Percentiles rank a stretch among this genome's conserved stretches.
Conservation (phyloP, 2,888 invertebrate species). For the Cetonia aurata region DNA sequence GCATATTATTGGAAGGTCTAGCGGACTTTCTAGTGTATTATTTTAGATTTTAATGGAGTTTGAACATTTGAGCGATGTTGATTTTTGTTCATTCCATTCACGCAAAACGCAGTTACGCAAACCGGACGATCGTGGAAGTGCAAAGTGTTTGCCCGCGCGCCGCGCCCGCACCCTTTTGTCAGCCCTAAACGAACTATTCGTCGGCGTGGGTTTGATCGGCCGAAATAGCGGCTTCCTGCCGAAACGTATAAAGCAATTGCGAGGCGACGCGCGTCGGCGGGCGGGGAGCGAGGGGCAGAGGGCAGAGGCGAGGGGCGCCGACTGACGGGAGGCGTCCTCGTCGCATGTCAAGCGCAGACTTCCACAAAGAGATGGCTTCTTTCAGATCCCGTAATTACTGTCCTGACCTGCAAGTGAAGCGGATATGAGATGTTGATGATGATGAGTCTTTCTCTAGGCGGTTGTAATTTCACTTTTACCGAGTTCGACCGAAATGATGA, state of each 20-base stretch:
- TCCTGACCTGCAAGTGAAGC: slow-evolving; percentile 60
- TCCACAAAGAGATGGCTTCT: slow-evolving; percentile 64
- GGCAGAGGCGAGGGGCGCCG: background rate
- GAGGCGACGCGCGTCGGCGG: slow-evolving; percentile 44
- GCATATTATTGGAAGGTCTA: no score
- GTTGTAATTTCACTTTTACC: slow-evolving; percentile 47
- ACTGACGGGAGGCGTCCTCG: slow-evolving; percentile 56
- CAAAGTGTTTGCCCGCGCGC: slow-evolving; percentile 9
- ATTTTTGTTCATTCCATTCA: no score
- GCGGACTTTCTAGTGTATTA: no score
- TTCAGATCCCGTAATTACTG: slow-evolving; percentile 63
- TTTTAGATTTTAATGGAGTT: no score
- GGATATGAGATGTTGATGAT: slow-evolving; percentile 42
- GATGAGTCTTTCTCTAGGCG: slow-evolving; percentile 50
- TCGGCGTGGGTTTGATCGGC: no score
- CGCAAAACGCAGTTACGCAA: no score
- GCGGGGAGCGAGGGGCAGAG: slow-evolving; percentile 6
- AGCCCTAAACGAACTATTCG: no score
- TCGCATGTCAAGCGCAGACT: slow-evolving; percentile 59
- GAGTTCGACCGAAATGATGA: background rate
- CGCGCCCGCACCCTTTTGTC: slow-evolving; percentile 46
- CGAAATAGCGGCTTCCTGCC: slow-evolving; percentile 58
- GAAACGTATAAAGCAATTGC: slow-evolving; percentile 64
- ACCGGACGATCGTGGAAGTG: background rate
- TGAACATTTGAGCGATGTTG: no score